These are phyloP conservation scores for Oligia strigilis DNA, from an alignment of 2,888 invertebrate genomes.

Conservation along the genomic window DNA sequence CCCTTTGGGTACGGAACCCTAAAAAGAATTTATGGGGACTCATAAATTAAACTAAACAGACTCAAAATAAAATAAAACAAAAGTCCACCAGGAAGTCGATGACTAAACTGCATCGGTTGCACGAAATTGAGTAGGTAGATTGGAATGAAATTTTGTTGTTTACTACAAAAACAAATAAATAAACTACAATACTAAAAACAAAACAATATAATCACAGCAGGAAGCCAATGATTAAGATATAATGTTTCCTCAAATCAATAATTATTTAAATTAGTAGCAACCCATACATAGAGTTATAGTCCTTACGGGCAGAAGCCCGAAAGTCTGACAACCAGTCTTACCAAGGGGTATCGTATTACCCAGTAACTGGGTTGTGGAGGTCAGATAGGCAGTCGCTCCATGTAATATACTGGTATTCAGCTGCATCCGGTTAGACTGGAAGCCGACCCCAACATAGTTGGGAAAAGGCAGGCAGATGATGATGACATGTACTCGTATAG, in stretches of 20 bases:
- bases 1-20: too few species aligned
- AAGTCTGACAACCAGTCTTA: too few species aligned
- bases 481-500: not conserved
- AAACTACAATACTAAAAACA: not conserved
- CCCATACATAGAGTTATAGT: too few species aligned
- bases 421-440: too few species aligned
- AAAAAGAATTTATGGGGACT: not conserved
- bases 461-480: too few species aligned
- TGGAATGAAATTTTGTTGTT: not conserved
- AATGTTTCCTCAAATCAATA: not conserved
- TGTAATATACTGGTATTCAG: too few species aligned
- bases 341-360: too few species aligned
- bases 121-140: not conserved
- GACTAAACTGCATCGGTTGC: not conserved
- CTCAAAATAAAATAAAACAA: not conserved
- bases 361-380: too few species aligned
- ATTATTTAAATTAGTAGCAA: slow-evolving; percentile 5
- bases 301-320: too few species aligned
- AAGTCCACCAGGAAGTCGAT: not conserved
- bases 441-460: too few species aligned
- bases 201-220: not conserved
- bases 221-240: not conserved
- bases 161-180: not conserved
- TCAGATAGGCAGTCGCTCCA: too few species aligned
- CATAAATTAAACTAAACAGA: not conserved